Evolutionary conservation across 2,797 vertebrate species (phyloP).

Genomic region (Ctenochaetus hawaiiensis): DNA sequence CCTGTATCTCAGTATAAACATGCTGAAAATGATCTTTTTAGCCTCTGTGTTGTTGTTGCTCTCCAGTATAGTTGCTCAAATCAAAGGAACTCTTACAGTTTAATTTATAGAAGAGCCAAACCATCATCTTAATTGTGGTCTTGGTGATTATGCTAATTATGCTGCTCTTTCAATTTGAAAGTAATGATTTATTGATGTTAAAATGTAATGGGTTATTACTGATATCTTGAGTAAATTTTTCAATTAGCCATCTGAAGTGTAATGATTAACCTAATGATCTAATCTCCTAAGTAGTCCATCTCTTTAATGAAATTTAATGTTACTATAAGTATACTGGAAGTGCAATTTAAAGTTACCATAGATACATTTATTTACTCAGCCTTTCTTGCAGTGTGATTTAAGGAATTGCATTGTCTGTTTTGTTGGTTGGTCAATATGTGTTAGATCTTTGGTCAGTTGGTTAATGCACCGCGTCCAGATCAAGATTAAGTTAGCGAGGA

Average conservation of each 20-base stretch:
- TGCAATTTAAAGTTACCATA: background rate
- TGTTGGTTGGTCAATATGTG: background rate
- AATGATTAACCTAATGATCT: slow-evolving; percentile 19
- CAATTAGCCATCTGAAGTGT: slow-evolving; percentile 12
- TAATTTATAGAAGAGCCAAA: background rate
- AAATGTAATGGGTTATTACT: slow-evolving; percentile 50
- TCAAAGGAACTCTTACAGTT: background rate
- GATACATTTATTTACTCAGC: background rate
- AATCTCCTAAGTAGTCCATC: background rate
- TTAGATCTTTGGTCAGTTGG: background rate
- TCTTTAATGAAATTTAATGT: slow-evolving; percentile 5
- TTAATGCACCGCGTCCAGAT: background rate
- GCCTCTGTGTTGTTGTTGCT: background rate
- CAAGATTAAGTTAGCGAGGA: background rate
- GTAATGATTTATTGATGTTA: slow-evolving; percentile 52
- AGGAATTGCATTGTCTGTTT: background rate
- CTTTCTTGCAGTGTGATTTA: rapidly evolving
- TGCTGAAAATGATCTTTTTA: background rate
- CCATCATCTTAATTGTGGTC: slow-evolving; percentile 4
- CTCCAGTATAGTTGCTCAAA: background rate
- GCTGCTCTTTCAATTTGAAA: slow-evolving; percentile 25
- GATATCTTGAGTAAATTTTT: slow-evolving; percentile 52
- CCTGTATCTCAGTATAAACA: background rate
- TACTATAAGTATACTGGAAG: too few species aligned
- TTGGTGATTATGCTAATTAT: slow-evolving; percentile 24